Evolutionary conservation across 2,797 vertebrate genomes (phyloP).

Genomic region (Sebastes kiyomatsui): DNA sequence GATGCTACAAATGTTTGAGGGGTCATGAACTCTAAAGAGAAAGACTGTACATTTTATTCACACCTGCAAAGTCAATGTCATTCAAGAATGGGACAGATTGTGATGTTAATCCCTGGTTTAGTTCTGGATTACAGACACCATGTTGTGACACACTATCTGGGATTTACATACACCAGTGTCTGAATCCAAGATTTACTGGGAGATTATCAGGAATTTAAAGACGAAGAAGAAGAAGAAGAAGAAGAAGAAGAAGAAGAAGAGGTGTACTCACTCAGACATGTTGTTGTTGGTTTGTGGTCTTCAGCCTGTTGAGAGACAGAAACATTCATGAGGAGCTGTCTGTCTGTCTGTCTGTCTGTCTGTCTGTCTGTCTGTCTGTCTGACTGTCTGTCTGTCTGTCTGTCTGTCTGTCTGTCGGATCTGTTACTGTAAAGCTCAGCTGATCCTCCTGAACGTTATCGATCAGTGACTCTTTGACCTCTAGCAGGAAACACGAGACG

Average conservation of each 20-base stretch:
- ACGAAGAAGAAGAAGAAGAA: neutral
- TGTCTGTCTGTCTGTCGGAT: too few species aligned
- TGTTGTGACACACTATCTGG: neutral
- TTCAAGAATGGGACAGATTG: neutral
- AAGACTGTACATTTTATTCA: neutral
- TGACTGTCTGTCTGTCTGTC: too few species aligned
- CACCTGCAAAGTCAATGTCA: neutral
- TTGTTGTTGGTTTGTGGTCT: constrained; percentile 23
- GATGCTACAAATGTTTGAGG: neutral
- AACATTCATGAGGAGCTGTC: neutral
- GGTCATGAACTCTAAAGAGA: neutral
- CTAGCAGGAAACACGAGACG: constrained; percentile 22
- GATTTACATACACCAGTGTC: neutral
- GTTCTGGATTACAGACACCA: neutral
- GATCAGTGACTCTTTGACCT: constrained; percentile 40
- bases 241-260: neutral
- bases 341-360: too few species aligned
- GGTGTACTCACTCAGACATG: constrained; percentile 77
- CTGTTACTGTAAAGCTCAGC: neutral
- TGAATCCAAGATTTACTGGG: neutral
- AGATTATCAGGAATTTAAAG: neutral
- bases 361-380: too few species aligned
- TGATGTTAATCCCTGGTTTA: neutral
- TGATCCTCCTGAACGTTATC: neutral
- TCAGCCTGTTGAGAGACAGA: constrained; percentile 57